Conservation (phyloP, 2,113 vertebrate genomes). For the Peucedramus taeniatus region DNA sequence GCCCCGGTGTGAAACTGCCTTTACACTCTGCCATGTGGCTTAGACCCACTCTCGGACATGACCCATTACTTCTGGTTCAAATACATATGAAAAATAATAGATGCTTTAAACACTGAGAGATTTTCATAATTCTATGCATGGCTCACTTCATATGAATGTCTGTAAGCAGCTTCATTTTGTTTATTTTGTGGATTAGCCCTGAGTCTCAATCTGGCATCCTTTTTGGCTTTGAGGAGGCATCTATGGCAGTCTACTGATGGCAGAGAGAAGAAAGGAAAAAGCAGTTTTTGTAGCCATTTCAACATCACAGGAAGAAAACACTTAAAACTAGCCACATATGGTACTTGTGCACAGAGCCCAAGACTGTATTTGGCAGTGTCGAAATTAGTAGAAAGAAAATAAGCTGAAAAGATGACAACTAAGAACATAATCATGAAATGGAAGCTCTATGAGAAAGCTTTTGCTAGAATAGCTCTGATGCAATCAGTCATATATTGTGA, state of each 20-base stretch:
- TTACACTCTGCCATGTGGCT: not conserved
- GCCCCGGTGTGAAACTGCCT: not conserved
- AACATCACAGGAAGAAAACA: not conserved
- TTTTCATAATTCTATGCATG: not conserved
- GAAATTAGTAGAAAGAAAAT: constrained; percentile 3
- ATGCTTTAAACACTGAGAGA: not conserved
- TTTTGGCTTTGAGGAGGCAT: not conserved
- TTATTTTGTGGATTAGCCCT: constrained; percentile 19
- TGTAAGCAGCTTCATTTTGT: constrained; percentile 9
- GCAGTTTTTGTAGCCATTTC: not conserved
- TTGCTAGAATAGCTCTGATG: not conserved
- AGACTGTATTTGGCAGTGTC: not conserved
- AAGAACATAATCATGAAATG: not conserved
- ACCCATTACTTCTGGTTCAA: not conserved
- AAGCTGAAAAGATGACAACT: not conserved
- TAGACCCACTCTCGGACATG: not conserved
- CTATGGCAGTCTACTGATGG: not conserved
- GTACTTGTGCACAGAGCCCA: not conserved
- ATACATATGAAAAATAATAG: not conserved
- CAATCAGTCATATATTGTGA: not conserved
- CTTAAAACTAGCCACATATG: not conserved
- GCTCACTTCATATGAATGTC: not conserved
- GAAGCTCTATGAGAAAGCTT: not conserved
- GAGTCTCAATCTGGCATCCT: not conserved
- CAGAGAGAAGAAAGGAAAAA: not conserved